Evolutionary conservation across 2,113 vertebrate species (phyloP).

Genomic region (Calidris pygmaea): DNA sequence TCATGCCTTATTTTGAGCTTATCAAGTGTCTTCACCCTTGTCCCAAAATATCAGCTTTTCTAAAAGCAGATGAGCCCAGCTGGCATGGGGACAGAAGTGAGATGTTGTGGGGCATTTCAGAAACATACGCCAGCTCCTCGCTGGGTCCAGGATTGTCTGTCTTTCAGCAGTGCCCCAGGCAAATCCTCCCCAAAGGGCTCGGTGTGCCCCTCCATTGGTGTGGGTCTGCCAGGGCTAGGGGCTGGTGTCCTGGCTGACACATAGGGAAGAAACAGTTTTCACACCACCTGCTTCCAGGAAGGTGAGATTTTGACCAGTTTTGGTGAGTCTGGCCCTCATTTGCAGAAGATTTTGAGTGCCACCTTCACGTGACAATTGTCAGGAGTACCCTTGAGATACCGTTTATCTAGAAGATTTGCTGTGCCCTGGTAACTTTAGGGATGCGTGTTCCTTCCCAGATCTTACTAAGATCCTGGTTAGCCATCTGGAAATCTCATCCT

Average conservation of each 20-base stretch:
- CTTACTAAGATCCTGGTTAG: not conserved
- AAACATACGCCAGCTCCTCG: accelerated
- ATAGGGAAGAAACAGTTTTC: not conserved
- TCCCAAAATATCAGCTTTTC: not conserved
- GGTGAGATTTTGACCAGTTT: not conserved
- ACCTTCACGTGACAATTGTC: not conserved
- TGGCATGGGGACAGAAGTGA: not conserved
- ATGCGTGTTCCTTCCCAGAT: not conserved
- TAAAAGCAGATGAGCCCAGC: not conserved
- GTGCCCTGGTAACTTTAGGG: not conserved
- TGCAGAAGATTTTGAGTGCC: not conserved
- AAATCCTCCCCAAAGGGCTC: not conserved
- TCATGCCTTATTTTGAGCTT: not conserved
- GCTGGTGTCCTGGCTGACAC: not conserved
- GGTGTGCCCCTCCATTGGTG: accelerated
- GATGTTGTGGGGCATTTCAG: not conserved
- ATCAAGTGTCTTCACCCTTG: not conserved
- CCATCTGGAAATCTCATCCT: constrained; percentile 58
- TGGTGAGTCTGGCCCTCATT: not conserved
- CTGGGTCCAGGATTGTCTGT: not conserved
- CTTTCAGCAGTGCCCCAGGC: not conserved
- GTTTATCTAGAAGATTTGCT: not conserved
- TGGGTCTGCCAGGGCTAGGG: not conserved
- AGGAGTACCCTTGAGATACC: not conserved
- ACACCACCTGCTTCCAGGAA: not conserved